Evolutionary conservation across 2,888 invertebrate species (phyloP), one percentile per base, ranked within the genome.

Genomic region (Eupithecia subfuscata): DNA sequence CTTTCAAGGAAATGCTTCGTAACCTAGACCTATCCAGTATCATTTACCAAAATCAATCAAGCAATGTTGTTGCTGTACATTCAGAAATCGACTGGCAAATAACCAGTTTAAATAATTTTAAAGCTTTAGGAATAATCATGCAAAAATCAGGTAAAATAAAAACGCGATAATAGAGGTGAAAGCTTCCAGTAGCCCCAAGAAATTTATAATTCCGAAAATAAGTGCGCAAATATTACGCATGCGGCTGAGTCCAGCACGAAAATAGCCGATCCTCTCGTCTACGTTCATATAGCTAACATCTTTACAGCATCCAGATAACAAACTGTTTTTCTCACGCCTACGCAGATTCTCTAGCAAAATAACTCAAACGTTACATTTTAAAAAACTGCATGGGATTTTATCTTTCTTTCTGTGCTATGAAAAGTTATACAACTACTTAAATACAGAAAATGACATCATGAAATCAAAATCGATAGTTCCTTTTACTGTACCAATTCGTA

Each of bases 221-320:
- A 87, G 84, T 85, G 84, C 83, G 88, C 90, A 90, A 90, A 89
- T 88, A 91, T 90, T 88, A 88, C 89, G 89, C 86, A 84, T 83
- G 88, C 86, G 87, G 86, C 86, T 85, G 86, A 89, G 88, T 88
- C 86, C 84, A 85, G 86, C 84, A 89, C 89, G 82, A 90, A 91
- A 91, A 91, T 91, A 91, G 89, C 85, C 81, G 85, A 86, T 89
- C 89, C 89, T 89, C 87, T 89, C 87, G 87, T 88, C 84, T 83
- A 87, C 90, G 87, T 87, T 87, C 89, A 89, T 89, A 90, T 88
- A 88, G 84, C 85, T 88, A 88, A 85, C 85, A 86, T 88, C 86
- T 92, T 86, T 82, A 82, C 85, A 86, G 85, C 84, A 85, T 86
- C 82, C 82, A 87, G 86, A 90, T 89, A 88, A 88, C 85, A 80